Base-by-base conservation (phyloP, 2,888 invertebrate genomes). In the Ctena decussata region DNA sequence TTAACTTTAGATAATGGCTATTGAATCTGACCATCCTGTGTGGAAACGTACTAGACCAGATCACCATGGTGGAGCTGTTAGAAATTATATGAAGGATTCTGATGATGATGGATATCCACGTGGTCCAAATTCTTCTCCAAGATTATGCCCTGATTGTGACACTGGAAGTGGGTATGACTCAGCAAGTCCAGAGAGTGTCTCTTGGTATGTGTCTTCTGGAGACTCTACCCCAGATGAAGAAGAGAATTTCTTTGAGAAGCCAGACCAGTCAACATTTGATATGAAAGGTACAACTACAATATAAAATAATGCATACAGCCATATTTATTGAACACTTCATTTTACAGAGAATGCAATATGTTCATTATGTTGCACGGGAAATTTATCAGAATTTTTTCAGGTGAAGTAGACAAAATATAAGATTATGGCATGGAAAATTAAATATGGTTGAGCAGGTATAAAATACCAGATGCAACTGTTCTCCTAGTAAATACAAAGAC, bases 1-100 rank as follows among this genome's bases (percentile, higher is more conserved):
- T 41, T 41, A 57, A 57, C 57, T 79, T 24, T 83, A 95, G 95
- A 93, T 95, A 18, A 95, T 96, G 95, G 92, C 91, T 24, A 93
- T 95, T 71, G 92, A 94, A 21, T 92, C 94, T 5, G 89, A 90
- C 24, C 93, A 95, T 86, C 85, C 85, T 35, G 77, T 92, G 6
- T 96, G 96, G 96, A 91, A 91, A 49, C 88, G 96, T 27, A 92
- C 89, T 41, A 88, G 96, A 53, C 93, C 93, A 11, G 83, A 89
- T 6, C 93, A 95, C 84, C 96, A 96, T 90, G 93, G 92, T 21
- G 96, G 96, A 1, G 96, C 96, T 12, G 77, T 93, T 12, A 91
- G 96, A 71, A 87, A 87, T 49, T 95, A 95, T 80, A 83, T 91
- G 86, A 93, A 90, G 53, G 93, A 93, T 37, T 83, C 91, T 24